Evolutionary conservation across 2,888 invertebrate genomes (phyloP).

Genomic region (Pandemis corylana): DNA sequence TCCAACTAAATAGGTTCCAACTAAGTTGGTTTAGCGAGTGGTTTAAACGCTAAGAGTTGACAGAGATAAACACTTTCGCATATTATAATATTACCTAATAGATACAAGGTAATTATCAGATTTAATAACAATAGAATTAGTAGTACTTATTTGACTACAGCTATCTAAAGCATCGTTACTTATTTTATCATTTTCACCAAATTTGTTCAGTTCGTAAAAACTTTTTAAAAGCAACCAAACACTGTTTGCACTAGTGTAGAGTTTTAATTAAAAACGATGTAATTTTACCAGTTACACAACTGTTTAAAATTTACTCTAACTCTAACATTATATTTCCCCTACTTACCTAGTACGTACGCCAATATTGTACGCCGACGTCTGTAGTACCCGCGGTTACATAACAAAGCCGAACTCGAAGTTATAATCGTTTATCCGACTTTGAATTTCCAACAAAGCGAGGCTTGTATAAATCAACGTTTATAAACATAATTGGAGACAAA

Average conservation of each 20-base stretch:
- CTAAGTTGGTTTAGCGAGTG: no score
- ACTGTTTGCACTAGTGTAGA: background rate
- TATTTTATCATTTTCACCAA: no score
- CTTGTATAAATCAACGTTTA: constrained; percentile 17
- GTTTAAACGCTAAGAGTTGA: no score
- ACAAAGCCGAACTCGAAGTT: constrained; percentile 21
- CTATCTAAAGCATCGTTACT: no score
- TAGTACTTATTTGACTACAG: no score
- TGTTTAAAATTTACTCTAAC: constrained; percentile 1
- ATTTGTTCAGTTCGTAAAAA: no score
- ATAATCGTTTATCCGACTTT: constrained; percentile 19
- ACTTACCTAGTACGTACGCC: constrained; percentile 21
- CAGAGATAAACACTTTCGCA: no score
- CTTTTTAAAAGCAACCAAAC: background rate
- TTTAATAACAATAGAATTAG: no score
- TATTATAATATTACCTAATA: no score
- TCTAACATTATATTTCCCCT: background rate
- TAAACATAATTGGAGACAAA: constrained; percentile 14
- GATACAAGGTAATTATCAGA: no score
- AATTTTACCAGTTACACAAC: background rate
- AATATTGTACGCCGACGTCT: constrained; percentile 13
- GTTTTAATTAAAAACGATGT: constrained; percentile 6
- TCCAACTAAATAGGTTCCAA: no score
- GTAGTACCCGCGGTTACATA: constrained; percentile 20
- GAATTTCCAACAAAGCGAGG: constrained; percentile 13